Conservation (phyloP, 2,888 invertebrate genomes). For the Arge pagana region DNA sequence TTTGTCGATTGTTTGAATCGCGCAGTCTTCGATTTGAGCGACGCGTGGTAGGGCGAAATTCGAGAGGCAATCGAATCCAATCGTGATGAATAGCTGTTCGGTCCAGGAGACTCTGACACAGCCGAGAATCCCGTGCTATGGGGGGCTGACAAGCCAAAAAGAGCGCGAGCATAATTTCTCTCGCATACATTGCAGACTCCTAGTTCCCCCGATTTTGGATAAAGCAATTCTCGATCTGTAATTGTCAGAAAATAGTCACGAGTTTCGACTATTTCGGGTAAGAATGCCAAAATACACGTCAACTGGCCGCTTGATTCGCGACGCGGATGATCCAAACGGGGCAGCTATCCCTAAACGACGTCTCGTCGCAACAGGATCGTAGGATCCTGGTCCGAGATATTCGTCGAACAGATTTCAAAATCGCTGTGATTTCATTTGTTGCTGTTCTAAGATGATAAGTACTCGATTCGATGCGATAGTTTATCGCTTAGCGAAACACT, state of each 20-base stretch:
- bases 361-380: constrained; percentile 17
- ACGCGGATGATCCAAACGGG: constrained; percentile 26
- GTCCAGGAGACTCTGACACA: constrained; percentile 5
- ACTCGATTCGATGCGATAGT: no score
- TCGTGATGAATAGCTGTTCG: neutral
- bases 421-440: no score
- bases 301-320: constrained; percentile 17
- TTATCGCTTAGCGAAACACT: no score
- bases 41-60: constrained; percentile 2
- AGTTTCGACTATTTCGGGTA: no score
- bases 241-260: no score
- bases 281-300: no score
- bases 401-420: constrained; percentile 19
- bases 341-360: constrained; percentile 23
- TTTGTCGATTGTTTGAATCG: constrained; percentile 1
- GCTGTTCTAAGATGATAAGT: no score
- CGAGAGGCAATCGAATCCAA: neutral
- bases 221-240: constrained; percentile 6
- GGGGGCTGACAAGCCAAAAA: constrained; percentile 3
- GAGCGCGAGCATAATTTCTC: constrained; percentile 3
- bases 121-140: neutral
- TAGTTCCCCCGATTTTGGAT: constrained; percentile 1
- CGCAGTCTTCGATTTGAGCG: constrained; percentile 3
- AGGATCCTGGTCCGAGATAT: constrained; percentile 26
- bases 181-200: constrained; percentile 5